Evolutionary conservation across 2,888 invertebrate genomes (phyloP).

Genomic region (Ariolimax columbianus): DNA sequence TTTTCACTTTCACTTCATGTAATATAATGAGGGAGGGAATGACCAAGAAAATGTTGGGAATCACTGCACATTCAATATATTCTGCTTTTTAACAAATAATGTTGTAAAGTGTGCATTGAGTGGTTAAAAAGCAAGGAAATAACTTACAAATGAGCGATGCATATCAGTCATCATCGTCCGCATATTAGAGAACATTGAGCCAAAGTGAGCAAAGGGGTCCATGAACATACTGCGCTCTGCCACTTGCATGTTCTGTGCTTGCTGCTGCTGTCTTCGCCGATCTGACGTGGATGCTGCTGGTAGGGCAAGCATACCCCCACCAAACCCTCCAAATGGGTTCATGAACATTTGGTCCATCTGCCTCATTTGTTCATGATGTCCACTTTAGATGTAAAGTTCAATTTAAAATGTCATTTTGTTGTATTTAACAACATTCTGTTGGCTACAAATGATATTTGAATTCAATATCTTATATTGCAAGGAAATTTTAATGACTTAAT

Average conservation of each 20-base stretch:
- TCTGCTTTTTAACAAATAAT: too few species aligned
- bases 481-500: too few species aligned
- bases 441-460: too few species aligned
- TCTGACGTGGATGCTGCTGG: slow-evolving; percentile 18
- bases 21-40: too few species aligned
- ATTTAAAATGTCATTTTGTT: background rate
- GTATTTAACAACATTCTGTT: background rate
- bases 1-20: too few species aligned
- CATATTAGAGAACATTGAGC: slow-evolving; percentile 71
- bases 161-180: slow-evolving; percentile 70
- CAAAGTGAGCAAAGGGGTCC: slow-evolving; percentile 59
- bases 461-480: too few species aligned
- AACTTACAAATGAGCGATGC: slow-evolving; percentile 70
- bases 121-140: too few species aligned
- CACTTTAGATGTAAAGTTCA: slow-evolving; percentile 33
- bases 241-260: slow-evolving; percentile 47
- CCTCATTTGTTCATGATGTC: slow-evolving; percentile 63
- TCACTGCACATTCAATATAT: too few species aligned
- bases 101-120: too few species aligned
- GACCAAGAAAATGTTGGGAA: too few species aligned
- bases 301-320: background rate
- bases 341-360: slow-evolving; percentile 63
- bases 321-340: slow-evolving; percentile 58
- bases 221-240: slow-evolving; percentile 45
- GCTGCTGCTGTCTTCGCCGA: slow-evolving; percentile 49